Base-by-base conservation (phyloP, 2,113 vertebrate genomes). In the Bos taurus region DNA sequence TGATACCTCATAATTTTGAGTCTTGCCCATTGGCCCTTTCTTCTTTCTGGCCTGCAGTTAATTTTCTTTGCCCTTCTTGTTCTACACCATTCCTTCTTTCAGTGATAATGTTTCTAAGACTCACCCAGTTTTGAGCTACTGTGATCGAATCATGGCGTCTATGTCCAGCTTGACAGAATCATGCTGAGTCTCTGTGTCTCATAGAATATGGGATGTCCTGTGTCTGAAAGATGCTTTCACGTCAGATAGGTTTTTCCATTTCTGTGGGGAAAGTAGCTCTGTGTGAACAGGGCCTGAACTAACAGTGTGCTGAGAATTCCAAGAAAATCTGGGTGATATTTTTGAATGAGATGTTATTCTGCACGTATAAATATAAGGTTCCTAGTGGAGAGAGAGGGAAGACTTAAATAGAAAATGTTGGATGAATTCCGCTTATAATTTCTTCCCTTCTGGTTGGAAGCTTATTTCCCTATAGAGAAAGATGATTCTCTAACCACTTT, bases 281-380 rank as follows among this genome's bases (percentile, higher is more conserved):
- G 59, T 95, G 88, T 88, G 33, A 88, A 96, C 15, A 88, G 64
- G 46, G 33, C 60, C 77, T 88, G 74, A 91, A 86, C 87, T 54
- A 97, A 52, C 60, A 91, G 15, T 90, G 21, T 94, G 78, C 62
- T 96, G 80, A 97, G 91, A 95, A 95, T 95, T 96, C 90, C 56
- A 84, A 89, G 97, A 96, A 96, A 92, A 97, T 98, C 92, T 88
- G 62, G 40, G 46, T 80, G 81, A 85, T 96, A 67, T 81, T 92
- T 92, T 93, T 96, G 89, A 97, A 96, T 96, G 86, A 95, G 90
- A 97, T 60, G 88, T 96, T 96, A 71, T 96, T 94, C 67, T 92
- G 67, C 40, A 23, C 30, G 21, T 97, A 93, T 85, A 97, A 93
- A 97, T 95, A 83, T 90, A 97, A 97, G 46, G 81, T 92, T 96